Evolutionary conservation across 1,140 invertebrate genomes (phyloP).

Genomic region (Mya arenaria): DNA sequence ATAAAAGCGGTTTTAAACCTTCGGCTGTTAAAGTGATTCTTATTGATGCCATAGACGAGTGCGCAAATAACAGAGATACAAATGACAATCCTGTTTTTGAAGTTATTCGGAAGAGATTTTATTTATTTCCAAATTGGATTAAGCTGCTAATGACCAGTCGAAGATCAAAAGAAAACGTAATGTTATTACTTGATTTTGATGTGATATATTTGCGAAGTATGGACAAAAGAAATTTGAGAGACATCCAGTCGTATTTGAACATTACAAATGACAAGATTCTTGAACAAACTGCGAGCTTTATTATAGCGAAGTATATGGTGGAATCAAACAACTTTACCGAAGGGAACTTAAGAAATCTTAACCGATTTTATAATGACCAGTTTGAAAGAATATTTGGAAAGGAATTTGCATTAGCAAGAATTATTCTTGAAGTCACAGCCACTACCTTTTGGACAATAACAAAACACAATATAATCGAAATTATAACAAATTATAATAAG

Average conservation of each 20-base stretch:
- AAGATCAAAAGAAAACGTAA: not conserved
- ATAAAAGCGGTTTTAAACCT: not conserved
- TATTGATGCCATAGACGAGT: constrained; percentile 18
- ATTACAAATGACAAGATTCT: not conserved
- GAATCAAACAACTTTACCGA: not conserved
- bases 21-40: not conserved
- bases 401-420: not conserved
- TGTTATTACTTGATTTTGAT: not conserved
- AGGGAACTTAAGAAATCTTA: not conserved
- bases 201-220: not conserved
- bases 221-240: not conserved
- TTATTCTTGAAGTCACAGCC: constrained; percentile 1
- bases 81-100: not conserved
- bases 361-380: not conserved
- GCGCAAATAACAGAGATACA: not conserved
- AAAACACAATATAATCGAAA: not conserved
- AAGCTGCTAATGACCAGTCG: constrained; percentile 1
- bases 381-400: not conserved
- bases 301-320: not conserved
- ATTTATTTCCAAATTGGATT: constrained; percentile 5
- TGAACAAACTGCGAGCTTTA: not conserved
- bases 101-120: not conserved
- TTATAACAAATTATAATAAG: constrained; percentile 1
- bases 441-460: not conserved
- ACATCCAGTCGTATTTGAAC: not conserved